Percentiles rank a stretch among this genome's conserved stretches.
phyloP scores from a whole-genome alignment of 2,888 invertebrate genomes.

The Dinocampus coccinellae region DNA sequence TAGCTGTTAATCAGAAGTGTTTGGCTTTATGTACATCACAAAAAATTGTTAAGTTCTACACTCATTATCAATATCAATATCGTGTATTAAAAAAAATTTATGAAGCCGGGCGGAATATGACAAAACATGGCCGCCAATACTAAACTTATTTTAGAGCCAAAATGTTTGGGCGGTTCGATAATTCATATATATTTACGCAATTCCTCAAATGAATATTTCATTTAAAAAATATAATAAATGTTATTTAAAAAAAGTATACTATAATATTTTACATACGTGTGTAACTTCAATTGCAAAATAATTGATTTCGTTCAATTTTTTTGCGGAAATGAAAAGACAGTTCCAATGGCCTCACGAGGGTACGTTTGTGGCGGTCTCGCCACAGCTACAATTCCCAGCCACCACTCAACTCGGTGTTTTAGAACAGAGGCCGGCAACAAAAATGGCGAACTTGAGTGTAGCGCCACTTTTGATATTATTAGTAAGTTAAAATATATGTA shows the following conservation, averaged over 20 bases:
- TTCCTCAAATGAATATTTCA: too few relatives aligned
- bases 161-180: not conserved
- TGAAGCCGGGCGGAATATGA: slow-evolving; percentile 21
- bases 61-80: too few relatives aligned
- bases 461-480: not conserved
- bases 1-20: not conserved
- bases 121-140: slow-evolving; percentile 30
- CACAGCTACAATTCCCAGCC: too few relatives aligned
- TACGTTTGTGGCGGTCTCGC: too few relatives aligned
- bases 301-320: not conserved
- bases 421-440: slow-evolving; percentile 18
- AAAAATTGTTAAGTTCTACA: too few relatives aligned
- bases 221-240: not conserved
- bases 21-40: too few relatives aligned
- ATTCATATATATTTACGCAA: not conserved
- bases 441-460: not conserved
- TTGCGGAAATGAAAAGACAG: not conserved
- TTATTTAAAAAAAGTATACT: not conserved
- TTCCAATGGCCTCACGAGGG: slow-evolving; percentile 2
- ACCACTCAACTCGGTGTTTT: not conserved
- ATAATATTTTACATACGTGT: slow-evolving; percentile 27
- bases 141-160: not conserved
- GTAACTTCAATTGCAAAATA: slow-evolving; percentile 6
- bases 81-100: slow-evolving; percentile 15
- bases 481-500: too few relatives aligned